Conservation (phyloP, 1,140 invertebrate species). For the Trypoxylus dichotomus region DNA sequence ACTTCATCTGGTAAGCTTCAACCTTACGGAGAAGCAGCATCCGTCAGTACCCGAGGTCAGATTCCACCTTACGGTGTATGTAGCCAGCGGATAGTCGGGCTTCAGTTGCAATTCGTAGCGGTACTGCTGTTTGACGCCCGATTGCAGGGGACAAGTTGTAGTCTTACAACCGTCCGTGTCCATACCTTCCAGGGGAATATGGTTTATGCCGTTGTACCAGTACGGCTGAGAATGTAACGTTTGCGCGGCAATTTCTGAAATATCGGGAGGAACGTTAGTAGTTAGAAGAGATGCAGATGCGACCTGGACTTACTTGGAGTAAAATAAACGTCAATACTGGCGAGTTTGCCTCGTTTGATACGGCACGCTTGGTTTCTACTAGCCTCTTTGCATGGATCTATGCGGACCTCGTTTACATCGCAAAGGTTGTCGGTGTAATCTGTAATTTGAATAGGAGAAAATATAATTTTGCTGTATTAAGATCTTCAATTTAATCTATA, state of each 20-base stretch:
- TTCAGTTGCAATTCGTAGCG: background rate
- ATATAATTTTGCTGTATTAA: too few relatives aligned
- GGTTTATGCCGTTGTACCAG: background rate
- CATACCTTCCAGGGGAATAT: background rate
- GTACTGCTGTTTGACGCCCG: background rate
- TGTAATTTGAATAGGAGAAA: background rate
- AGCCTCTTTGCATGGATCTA: slow-evolving; percentile 20
- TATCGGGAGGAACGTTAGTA: background rate
- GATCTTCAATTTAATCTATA: too few relatives aligned
- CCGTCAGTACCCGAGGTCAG: background rate
- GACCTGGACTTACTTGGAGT: slow-evolving; percentile 3
- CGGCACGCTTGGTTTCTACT: background rate
- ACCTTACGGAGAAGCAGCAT: background rate
- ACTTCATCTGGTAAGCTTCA: slow-evolving; percentile 1
- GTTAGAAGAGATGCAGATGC: too few relatives aligned
- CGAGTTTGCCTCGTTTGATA: background rate
- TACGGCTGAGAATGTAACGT: background rate
- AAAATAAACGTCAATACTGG: background rate
- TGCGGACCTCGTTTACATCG: background rate
- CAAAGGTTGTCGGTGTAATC: background rate
- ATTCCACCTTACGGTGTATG: background rate
- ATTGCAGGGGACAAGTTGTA: background rate
- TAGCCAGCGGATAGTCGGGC: background rate
- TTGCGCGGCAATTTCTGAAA: background rate
- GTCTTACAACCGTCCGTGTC: background rate